Conservation (phyloP, 2,797 vertebrate genomes). For the Microctenopoma lineatum region DNA sequence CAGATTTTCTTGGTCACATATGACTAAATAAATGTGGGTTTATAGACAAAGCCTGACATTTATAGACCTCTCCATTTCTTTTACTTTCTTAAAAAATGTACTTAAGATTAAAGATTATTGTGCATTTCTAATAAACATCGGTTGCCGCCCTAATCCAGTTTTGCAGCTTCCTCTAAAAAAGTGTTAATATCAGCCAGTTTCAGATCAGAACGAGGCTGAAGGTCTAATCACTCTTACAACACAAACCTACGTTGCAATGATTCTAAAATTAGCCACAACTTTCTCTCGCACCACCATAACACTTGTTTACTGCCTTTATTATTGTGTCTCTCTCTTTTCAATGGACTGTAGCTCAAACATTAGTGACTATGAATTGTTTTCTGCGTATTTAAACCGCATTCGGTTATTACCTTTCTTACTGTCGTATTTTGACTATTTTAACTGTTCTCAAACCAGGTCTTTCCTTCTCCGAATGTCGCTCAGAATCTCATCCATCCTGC, state of each 20-base stretch:
- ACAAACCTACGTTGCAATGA: constrained; percentile 7
- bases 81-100: no score
- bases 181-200: constrained; percentile 1
- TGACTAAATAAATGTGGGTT: no score
- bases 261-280: constrained; percentile 18
- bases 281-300: constrained; percentile 2
- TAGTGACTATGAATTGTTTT: background rate
- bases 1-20: no score
- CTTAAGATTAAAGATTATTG: background rate
- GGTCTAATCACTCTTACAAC: constrained; percentile 3
- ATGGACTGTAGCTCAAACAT: background rate
- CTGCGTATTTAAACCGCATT: background rate
- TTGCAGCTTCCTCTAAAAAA: background rate
- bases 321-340: background rate
- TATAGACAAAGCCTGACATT: no score
- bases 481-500: constrained; percentile 14
- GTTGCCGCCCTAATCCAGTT: background rate
- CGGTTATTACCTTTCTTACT: background rate
- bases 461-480: background rate
- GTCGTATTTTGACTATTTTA: background rate
- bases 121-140: background rate
- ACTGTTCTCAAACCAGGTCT: background rate
- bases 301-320: constrained; percentile 18
- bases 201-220: background rate
- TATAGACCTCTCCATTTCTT: no score